Evolutionary conservation across 2,888 invertebrate species (phyloP).

Genomic region (Malthinus seriepunctatus): DNA sequence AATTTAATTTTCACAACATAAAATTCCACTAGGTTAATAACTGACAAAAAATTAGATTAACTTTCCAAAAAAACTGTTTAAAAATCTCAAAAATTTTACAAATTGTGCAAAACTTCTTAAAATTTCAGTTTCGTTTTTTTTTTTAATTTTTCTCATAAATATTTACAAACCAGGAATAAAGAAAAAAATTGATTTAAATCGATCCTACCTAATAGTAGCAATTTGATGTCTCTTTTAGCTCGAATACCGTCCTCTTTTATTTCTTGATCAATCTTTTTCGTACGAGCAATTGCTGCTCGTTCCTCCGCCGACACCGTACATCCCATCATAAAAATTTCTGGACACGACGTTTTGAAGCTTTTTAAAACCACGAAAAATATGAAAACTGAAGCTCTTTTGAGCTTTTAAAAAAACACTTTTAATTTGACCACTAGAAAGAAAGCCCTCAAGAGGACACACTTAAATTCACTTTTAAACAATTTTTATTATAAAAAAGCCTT

Average conservation of each 20-base stretch:
- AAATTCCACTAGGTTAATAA: too few relatives aligned
- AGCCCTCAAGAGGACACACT: background rate
- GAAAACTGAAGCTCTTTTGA: background rate
- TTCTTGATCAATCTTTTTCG: slow-evolving; percentile 96
- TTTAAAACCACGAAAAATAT: slow-evolving; percentile 2
- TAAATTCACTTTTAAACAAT: background rate
- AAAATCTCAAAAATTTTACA: too few relatives aligned
- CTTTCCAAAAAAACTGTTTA: background rate
- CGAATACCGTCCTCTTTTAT: slow-evolving; percentile 98
- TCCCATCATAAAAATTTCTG: slow-evolving; percentile 73
- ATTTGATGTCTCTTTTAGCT: slow-evolving; percentile 98
- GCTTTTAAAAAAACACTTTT: background rate
- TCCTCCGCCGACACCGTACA: slow-evolving; percentile 99
- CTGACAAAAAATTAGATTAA: background rate
- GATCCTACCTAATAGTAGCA: slow-evolving; percentile 88
- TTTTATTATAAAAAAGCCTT: background rate
- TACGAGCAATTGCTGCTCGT: slow-evolving; percentile 96
- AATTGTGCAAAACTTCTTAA: too few relatives aligned
- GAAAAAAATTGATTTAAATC: background rate
- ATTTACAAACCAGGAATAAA: background rate
- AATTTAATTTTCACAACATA: too few relatives aligned
- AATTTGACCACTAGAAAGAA: background rate
- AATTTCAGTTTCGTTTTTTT: too few relatives aligned
- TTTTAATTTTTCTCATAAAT: too few relatives aligned
- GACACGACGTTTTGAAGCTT: slow-evolving; percentile 47